Base-by-base conservation (phyloP, 2,888 invertebrate species). In the Agelastica alni region DNA sequence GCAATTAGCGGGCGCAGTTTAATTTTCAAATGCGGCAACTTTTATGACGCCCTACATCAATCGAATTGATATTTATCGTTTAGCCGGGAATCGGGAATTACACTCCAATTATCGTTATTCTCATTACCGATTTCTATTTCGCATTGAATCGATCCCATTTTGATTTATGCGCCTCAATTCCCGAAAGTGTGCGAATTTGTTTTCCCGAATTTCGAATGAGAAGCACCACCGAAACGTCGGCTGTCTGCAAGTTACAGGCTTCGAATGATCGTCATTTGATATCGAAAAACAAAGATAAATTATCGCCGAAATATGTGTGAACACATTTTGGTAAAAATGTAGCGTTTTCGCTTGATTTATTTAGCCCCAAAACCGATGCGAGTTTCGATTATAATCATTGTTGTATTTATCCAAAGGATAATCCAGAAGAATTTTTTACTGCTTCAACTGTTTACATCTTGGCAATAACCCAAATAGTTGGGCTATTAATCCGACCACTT, bases 21-120 rank as follows among this genome's bases (percentile, higher is more conserved):
- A 39, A 17, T 18, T 39, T 18, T 39, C 12, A 39, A 39, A 39
- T 20, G 18, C 20, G 18, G n/a, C 39, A 10, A 41, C 18, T 48
- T 48, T 48, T 48, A 41, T 18, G 18, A 48, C 22, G 6, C 30
- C n/a, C 12, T 39, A 48, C 49, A 49, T 49, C 32, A 30, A 49
- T 49, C 49, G 22, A 41, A 14, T 16, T 4, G 41, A 32, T 48
- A 48, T 48, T 49, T 49, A 49, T 41, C 49, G 31, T 49, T 12
- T 41, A 28, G 16, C 39, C 28, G 39, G n/a, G n/a, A 4, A 47
- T 47, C 47, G 16, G 39, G 49, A 49, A 49, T 49, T 49, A 49
- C 49, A 49, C 41, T 49, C 41, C 49, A 49, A 49, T 49, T 49
- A 42, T 49, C 49, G 20, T 49, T 49, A 49, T 41, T 49, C 41